Evolutionary conservation across 2,113 vertebrate species (phyloP), one percentile per base, ranked within the genome.

Genomic region (Anas platyrhynchos): DNA sequence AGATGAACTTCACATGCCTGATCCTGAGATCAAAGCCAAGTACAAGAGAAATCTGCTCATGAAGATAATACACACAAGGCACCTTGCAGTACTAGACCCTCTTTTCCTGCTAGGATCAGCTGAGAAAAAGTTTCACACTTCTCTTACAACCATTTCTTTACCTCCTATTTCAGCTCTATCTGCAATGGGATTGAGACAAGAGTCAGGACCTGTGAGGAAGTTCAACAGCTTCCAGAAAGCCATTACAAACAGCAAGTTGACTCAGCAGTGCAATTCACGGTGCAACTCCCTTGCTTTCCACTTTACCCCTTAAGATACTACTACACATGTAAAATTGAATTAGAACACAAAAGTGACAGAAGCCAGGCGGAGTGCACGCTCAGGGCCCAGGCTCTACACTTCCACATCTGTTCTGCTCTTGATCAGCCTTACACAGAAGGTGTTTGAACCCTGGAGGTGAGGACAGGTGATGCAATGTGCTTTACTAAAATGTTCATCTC

Each of bases 291-390:
- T 5, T 2, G 13, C 71, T 32, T 58, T 22, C 36, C 50, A 2
- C 12, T 3, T 41, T 2, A 25, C 29, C 17, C 2, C 1, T 3
- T 3, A 2, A 23, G 36, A 3, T 6, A 31, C 10, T 15, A 1
- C 31, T 12, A 2, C 1, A 0, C 18, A 2, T 2, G 3, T 2
- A 18, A 8, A 13, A 14, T 2, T 0, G 32, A 10, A 15, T 10
- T 4, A 3, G 5, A 62, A 22, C 0, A 22, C 52, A 11, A 8
- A 6, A 25, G 25, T 0, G 36, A 6, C 58, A 46, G 59, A 31
- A 16, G 31, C 17, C 61, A 55, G 21, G 56, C 56, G 12, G 6
- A 44, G 31, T 0, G 11, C 6, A 32, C 29, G 29, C 77, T 7
- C 50, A 11, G 83, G 56, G 31, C 2, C 52, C 36, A 41, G 38